Evolutionary conservation across 2,797 vertebrate genomes (phyloP).

Genomic region (Harpagifer antarcticus): DNA sequence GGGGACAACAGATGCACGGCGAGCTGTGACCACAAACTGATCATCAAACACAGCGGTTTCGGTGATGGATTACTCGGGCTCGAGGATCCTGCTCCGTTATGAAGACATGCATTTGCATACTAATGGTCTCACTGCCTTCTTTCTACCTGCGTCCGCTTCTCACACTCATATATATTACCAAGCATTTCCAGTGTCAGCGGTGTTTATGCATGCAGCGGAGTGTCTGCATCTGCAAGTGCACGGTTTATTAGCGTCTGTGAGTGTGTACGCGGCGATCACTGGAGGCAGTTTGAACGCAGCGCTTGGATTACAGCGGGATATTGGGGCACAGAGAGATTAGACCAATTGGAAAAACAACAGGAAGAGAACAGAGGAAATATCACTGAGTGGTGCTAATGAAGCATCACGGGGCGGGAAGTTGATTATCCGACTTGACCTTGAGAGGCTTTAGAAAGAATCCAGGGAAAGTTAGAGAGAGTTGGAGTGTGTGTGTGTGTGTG

Average conservation of each 20-base stretch:
- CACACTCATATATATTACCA: slow-evolving; percentile 9
- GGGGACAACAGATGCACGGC: slow-evolving; percentile 18
- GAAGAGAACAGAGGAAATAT: slow-evolving; percentile 67
- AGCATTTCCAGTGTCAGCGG: slow-evolving; percentile 36
- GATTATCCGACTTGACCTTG: slow-evolving; percentile 78
- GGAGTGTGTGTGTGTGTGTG: neutral
- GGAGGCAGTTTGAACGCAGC: slow-evolving; percentile 60
- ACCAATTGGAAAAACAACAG: slow-evolving; percentile 77
- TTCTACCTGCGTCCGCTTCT: slow-evolving; percentile 26
- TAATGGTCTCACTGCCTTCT: slow-evolving; percentile 6
- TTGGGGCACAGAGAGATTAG: slow-evolving; percentile 75
- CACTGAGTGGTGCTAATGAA: slow-evolving; percentile 74
- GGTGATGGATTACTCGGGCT: slow-evolving; percentile 40
- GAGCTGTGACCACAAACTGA: slow-evolving; percentile 46
- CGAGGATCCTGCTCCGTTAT: slow-evolving; percentile 23
- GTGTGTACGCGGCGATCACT: slow-evolving; percentile 50
- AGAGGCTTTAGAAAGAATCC: slow-evolving; percentile 60
- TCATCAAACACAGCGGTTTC: slow-evolving; percentile 43
- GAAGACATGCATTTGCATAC: slow-evolving; percentile 37
- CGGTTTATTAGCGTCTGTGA: slow-evolving; percentile 29
- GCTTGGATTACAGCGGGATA: slow-evolving; percentile 76
- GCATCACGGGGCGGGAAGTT: slow-evolving; percentile 62
- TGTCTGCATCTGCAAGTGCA: slow-evolving; percentile 25
- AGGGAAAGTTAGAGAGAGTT: slow-evolving; percentile 57
- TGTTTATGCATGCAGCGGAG: slow-evolving; percentile 43